Percentiles rank a stretch among this genome's conserved stretches.
Evolutionary conservation across 2,888 invertebrate species (phyloP).

Genomic region (Busseola fusca): DNA sequence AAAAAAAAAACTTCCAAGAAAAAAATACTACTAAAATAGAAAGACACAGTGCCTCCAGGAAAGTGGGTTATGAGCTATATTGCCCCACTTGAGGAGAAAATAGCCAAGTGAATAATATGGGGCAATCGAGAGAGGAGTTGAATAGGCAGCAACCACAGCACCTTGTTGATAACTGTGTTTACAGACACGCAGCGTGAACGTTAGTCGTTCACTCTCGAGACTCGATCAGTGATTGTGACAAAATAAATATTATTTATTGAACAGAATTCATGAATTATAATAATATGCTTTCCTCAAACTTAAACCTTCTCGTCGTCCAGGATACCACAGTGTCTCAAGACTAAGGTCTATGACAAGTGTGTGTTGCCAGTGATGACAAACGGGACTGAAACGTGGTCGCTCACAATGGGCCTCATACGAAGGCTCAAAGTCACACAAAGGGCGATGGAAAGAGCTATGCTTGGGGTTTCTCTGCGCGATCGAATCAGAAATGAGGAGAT

Average conservation of each 20-base stretch:
- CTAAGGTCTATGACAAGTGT: too few relatives aligned
- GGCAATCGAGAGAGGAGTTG: conserved; percentile 7
- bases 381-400: too few relatives aligned
- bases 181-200: conserved; percentile 13
- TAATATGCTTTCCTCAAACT: neutral
- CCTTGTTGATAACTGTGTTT: conserved; percentile 5
- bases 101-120: conserved; percentile 31
- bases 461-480: too few relatives aligned
- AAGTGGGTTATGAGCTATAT: conserved; percentile 34
- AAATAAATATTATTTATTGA: neutral
- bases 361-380: too few relatives aligned
- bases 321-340: too few relatives aligned
- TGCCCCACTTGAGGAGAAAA: conserved; percentile 42
- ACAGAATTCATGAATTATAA: neutral
- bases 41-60: conserved; percentile 43
- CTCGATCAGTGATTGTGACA: neutral
- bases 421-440: too few relatives aligned
- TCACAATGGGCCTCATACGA: too few relatives aligned
- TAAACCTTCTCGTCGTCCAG: too few relatives aligned
- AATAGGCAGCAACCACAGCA: neutral
- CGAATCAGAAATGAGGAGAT: too few relatives aligned
- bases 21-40: too few relatives aligned
- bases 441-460: too few relatives aligned
- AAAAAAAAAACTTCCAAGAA: too few relatives aligned
- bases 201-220: conserved; percentile 1